A percentile compares a stretch with the other conserved stretches of the same genome.
Evolutionary conservation across 2,113 vertebrate genomes (phyloP).

Genomic region (Sarotherodon lohbergeri): DNA sequence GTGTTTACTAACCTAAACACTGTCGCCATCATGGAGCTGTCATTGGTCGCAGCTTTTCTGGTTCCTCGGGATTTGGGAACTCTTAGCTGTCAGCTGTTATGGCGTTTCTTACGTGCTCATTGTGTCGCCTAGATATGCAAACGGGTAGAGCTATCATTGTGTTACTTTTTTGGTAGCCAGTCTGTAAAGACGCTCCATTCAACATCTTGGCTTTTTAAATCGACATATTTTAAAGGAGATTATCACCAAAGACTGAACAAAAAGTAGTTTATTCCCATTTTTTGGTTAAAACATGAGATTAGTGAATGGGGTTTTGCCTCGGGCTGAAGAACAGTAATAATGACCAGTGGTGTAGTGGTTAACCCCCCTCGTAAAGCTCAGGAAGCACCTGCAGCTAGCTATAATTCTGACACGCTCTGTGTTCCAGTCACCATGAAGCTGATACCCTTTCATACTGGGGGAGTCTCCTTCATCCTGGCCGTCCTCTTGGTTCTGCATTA

Average conservation of each 20-base stretch:
- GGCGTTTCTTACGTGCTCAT: not conserved
- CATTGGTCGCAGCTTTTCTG: not conserved
- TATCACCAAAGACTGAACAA: not conserved
- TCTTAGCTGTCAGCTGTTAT: fast-evolving
- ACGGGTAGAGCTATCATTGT: not conserved
- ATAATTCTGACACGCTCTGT: not conserved
- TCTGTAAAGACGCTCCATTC: not conserved
- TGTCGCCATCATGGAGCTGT: not conserved
- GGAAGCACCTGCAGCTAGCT: not conserved
- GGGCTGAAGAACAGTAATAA: not conserved
- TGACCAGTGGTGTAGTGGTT: not conserved
- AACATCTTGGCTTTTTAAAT: not conserved
- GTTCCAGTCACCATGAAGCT: slow-evolving; percentile 12
- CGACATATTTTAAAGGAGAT: not conserved
- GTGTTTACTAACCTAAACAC: not conserved
- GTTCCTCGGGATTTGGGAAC: not conserved
- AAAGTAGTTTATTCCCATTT: fast-evolving
- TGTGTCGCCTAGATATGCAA: fast-evolving
- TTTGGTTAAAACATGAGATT: fast-evolving
- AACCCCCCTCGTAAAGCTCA: fast-evolving
- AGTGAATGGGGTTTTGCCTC: not conserved
- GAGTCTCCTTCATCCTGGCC: not conserved
- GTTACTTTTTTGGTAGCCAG: fast-evolving
- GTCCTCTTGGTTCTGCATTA: not conserved
- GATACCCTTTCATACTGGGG: not conserved